Conservation (phyloP, 1,140 invertebrate genomes). For the Scaptomyza pallida region DNA sequence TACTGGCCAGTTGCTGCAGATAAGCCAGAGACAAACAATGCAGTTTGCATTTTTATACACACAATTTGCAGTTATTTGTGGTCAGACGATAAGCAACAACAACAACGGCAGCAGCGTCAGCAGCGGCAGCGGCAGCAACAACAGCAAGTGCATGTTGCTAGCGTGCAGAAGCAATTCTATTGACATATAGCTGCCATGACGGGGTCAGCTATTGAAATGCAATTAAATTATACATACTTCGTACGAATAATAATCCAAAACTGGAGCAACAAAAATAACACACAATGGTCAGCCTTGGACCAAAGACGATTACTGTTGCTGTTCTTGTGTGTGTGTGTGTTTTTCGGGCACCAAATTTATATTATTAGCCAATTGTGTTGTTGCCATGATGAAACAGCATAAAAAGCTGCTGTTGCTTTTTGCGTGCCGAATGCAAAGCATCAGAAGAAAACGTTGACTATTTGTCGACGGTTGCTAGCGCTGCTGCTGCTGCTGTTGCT, state of each 20-base stretch:
- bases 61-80: slow-evolving; percentile 81
- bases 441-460: slow-evolving; percentile 71
- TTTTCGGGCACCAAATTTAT: slow-evolving; percentile 73
- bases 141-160: slow-evolving; percentile 56
- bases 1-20: slow-evolving; percentile 64
- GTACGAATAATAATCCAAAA: slow-evolving; percentile 45
- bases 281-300: slow-evolving; percentile 47
- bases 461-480: slow-evolving; percentile 60
- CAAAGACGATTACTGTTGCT: slow-evolving; percentile 43
- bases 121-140: slow-evolving; percentile 22
- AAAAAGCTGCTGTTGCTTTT: slow-evolving; percentile 54
- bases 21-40: slow-evolving; percentile 74
- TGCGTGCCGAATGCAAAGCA: slow-evolving; percentile 78
- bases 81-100: slow-evolving; percentile 53
- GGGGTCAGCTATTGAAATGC: slow-evolving; percentile 72
- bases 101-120: slow-evolving; percentile 24
- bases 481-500: slow-evolving; percentile 30
- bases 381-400: slow-evolving; percentile 69
- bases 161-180: slow-evolving; percentile 40
- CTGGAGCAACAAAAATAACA: slow-evolving; percentile 26
- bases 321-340: slow-evolving; percentile 31
- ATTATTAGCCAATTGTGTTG: slow-evolving; percentile 79
- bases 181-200: slow-evolving; percentile 61
- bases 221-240: slow-evolving; percentile 65
- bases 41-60: slow-evolving; percentile 66